A percentile compares a stretch with the other conserved stretches of the same genome.
Evolutionary conservation across 1,140 invertebrate genomes (phyloP).

Genomic region (Saccostrea cuccullata): DNA sequence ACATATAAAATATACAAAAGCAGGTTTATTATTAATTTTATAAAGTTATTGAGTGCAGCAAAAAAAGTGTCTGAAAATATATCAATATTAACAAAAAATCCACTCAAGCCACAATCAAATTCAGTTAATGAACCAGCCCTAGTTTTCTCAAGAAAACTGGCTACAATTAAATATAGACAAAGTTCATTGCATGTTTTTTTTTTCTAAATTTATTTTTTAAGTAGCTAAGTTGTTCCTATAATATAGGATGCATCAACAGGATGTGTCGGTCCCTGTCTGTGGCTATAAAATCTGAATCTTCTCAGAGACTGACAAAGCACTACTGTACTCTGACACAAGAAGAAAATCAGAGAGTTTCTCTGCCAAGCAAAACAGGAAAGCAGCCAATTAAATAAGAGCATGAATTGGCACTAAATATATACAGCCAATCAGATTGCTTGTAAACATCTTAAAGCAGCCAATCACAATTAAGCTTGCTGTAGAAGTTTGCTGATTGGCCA

Average conservation of each 20-base stretch:
- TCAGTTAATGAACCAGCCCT: neutral
- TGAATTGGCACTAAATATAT: neutral
- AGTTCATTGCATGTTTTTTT: too few species aligned
- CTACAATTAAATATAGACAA: neutral
- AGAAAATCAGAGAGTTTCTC: neutral
- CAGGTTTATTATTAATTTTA: neutral
- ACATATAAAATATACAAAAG: conserved; percentile 10
- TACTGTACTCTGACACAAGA: neutral
- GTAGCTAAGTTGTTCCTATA: neutral
- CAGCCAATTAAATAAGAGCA: neutral
- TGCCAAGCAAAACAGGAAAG: neutral
- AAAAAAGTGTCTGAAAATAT: conserved; percentile 1
- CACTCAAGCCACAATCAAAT: neutral
- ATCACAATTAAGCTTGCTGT: conserved; percentile 46
- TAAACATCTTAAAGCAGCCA: conserved; percentile 18
- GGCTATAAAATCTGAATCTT: neutral
- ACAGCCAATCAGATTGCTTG: conserved; percentile 24
- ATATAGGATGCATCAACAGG: neutral
- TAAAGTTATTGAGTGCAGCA: neutral
- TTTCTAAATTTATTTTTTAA: too few species aligned
- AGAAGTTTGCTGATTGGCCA: conserved; percentile 52
- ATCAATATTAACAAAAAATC: neutral
- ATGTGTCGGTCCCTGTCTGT: neutral
- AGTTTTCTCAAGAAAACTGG: neutral
- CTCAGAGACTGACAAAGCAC: neutral